A percentile compares a stretch with the other conserved stretches of the same genome.
phyloP scores from a whole-genome alignment of 1,140 invertebrate species.

The Zaprionus gabonicus region DNA sequence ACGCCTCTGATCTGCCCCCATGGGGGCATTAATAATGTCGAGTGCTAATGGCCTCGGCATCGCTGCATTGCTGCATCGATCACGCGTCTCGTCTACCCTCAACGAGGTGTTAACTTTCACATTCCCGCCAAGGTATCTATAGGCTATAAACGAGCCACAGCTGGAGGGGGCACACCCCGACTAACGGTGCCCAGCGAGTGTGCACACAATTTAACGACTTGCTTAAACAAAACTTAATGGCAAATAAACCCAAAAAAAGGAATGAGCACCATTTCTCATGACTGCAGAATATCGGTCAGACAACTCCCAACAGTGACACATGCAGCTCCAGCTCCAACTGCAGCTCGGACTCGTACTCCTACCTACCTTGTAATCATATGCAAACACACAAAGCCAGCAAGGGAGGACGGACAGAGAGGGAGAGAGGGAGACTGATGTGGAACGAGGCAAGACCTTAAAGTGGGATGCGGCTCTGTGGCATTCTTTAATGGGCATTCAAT shows the following conservation, averaged over 20 bases:
- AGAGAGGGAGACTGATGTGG: neutral
- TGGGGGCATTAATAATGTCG: slow-evolving; percentile 32
- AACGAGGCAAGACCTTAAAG: slow-evolving; percentile 20
- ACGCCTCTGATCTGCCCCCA: slow-evolving; percentile 7
- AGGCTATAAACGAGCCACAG: slow-evolving; percentile 42
- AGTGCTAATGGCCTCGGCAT: slow-evolving; percentile 44
- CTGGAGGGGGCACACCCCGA: slow-evolving; percentile 5
- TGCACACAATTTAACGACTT: slow-evolving; percentile 76
- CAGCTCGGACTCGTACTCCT: slow-evolving; percentile 23
- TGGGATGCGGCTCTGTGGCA: slow-evolving; percentile 44
- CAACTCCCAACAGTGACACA: slow-evolving; percentile 30
- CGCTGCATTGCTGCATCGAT: slow-evolving; percentile 9
- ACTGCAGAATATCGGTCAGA: slow-evolving; percentile 72
- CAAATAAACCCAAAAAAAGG: slow-evolving; percentile 72
- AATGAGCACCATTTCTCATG: slow-evolving; percentile 43
- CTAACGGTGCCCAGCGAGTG: slow-evolving; percentile 52
- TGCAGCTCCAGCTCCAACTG: slow-evolving; percentile 13
- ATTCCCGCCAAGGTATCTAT: slow-evolving; percentile 47
- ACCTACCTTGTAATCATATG: slow-evolving; percentile 49
- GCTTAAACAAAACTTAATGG: slow-evolving; percentile 68
- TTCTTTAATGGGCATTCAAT: slow-evolving; percentile 78
- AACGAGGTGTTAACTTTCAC: slow-evolving; percentile 76
- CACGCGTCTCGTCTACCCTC: slow-evolving; percentile 37
- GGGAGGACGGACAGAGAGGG: neutral
- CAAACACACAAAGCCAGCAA: slow-evolving; percentile 25